These are phyloP conservation scores for Micrasema minimum DNA, from an alignment of 1,140 invertebrate species.

Conservation along the genomic window DNA sequence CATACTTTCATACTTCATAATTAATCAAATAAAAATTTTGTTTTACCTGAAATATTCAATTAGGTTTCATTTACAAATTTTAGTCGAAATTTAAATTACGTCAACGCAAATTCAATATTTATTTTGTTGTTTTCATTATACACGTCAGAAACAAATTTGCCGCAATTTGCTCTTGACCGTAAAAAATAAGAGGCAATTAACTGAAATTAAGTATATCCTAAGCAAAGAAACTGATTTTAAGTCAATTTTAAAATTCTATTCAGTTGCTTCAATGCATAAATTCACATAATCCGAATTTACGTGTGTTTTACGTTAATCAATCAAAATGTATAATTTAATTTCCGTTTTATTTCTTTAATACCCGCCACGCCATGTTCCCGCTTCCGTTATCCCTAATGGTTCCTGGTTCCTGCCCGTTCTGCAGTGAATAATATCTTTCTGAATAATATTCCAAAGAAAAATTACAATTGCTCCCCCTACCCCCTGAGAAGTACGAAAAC, in stretches of 20 bases:
- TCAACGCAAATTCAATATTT: too few species aligned
- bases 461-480: slow-evolving; percentile 35
- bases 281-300: slow-evolving; percentile 4
- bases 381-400: slow-evolving; percentile 24
- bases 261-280: too few species aligned
- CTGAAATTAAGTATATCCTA: too few species aligned
- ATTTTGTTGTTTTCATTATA: too few species aligned
- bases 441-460: slow-evolving; percentile 31
- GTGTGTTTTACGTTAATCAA: slow-evolving; percentile 13
- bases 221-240: too few species aligned
- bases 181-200: too few species aligned
- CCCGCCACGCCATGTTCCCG: slow-evolving; percentile 10
- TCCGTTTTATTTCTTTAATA: slow-evolving; percentile 24
- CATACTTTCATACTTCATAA: too few species aligned
- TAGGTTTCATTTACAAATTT: slow-evolving; percentile 4
- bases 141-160: too few species aligned
- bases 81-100: too few species aligned
- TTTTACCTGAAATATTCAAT: slow-evolving; percentile 26
- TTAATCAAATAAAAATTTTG: slow-evolving; percentile 16
- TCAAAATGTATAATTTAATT: slow-evolving; percentile 30
- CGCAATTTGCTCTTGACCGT: too few species aligned
- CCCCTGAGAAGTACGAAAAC: background rate
- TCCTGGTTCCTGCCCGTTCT: background rate
- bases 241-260: too few species aligned
- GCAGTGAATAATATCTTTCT: slow-evolving; percentile 12